Base-by-base conservation (phyloP, 1,140 invertebrate species). In the Brevipalpus yothersi region DNA sequence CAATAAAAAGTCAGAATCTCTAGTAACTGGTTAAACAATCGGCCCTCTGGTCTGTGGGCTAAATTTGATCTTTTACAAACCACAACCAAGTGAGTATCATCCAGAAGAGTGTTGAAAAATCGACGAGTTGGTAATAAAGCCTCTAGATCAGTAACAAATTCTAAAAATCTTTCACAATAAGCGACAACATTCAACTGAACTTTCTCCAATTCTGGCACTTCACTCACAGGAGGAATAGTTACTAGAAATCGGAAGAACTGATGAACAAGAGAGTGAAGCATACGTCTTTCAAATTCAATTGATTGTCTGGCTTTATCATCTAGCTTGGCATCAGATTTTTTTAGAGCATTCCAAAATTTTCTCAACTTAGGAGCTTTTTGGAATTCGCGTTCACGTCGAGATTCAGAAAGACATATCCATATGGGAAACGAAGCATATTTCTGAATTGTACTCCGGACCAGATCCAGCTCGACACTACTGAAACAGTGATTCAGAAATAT, bases 1-100 rank as follows among this genome's bases (percentile, higher is more conserved):
- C 86, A 81, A 72, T 98, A 99, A 68, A 96, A 95, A 69, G 91
- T 91, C 12, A 99, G 72, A 81, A 92, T 93, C 62, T 94, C 85
- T 64, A 98, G 70, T 4, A 99, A 73, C 82, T 96, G 75, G 31
- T 76, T 75, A 71, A 97, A 98, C 1, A 99, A 75, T 68, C 85
- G 83, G 45, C 93, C 93, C 68, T 96, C 91, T 17, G 21, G 19
- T 63, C 87, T 74, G 58, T 78, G 73, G 15, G 79, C 68, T 12
- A 96, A 74, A 62, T 79, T 75, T 5, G 87, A 85, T 49, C 96
- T 71, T 63, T 83, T 79, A 69, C 89, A 92, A 51, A 83, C 78
- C 0, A 93, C 88, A 15, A 99, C 82, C 3, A 97, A 72, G 70
- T 98, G 92, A 64, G 82, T 82, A 71, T 94, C 89, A 72, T 97